These are phyloP conservation scores for Xenentodon cancila DNA, from an alignment of 2,797 vertebrate genomes.

Conservation along the genomic window DNA sequence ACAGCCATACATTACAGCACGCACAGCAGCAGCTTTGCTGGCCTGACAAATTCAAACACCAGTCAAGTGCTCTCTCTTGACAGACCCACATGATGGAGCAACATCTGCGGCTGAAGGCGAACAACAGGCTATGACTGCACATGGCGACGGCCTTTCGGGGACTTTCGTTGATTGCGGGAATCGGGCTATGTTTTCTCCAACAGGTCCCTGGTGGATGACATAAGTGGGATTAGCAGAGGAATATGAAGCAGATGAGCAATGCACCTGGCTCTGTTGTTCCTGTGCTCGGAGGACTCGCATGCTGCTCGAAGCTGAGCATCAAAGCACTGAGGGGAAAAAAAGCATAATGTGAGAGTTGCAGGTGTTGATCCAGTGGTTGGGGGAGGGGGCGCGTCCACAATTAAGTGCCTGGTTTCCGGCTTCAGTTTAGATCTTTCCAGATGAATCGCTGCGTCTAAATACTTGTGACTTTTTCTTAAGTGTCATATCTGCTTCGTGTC, in stretches of 20 bases:
- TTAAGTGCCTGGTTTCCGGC: conserved; percentile 22
- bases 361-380: conserved; percentile 28
- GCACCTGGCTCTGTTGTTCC: conserved; percentile 60
- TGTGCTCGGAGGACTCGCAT: conserved; percentile 11
- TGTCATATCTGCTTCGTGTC: conserved; percentile 34
- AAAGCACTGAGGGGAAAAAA: conserved; percentile 18
- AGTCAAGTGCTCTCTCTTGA: conserved; percentile 53
- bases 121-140: conserved; percentile 48
- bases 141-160: conserved; percentile 48
- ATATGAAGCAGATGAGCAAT: conserved; percentile 56
- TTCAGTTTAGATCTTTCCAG: conserved; percentile 12
- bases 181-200: conserved; percentile 65
- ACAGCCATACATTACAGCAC: conserved; percentile 10
- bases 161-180: conserved; percentile 73
- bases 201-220: conserved; percentile 59
- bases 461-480: conserved; percentile 24
- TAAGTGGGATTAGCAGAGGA: conserved; percentile 69
- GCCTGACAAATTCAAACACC: conserved; percentile 51
- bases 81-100: conserved; percentile 62
- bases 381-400: conserved; percentile 17
- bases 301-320: conserved; percentile 19
- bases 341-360: conserved; percentile 34
- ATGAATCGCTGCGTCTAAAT: conserved; percentile 32
- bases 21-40: conserved; percentile 24
- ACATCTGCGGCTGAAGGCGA: conserved; percentile 65